Conservation (phyloP, 2,797 vertebrate species). For the Gymnothorax reevesii region DNA sequence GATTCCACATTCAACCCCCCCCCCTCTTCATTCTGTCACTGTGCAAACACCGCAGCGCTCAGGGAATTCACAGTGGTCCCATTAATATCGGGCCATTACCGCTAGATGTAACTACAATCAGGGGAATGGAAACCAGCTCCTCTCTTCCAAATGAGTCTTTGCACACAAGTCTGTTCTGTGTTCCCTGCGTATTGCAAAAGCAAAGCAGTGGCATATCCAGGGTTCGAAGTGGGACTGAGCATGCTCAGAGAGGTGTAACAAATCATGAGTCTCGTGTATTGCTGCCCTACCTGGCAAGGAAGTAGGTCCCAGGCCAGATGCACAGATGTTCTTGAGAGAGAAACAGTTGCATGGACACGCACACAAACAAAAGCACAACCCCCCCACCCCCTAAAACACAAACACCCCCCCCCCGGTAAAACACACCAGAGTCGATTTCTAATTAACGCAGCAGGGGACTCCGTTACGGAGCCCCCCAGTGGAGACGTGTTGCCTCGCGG, state of each 20-base stretch:
- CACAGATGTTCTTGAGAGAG: not conserved
- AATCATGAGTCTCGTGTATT: not conserved
- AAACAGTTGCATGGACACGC: not conserved
- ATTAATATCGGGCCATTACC: not conserved
- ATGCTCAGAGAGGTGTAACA: not conserved
- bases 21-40: not conserved
- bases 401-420: slow-evolving; percentile 27
- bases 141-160: not conserved
- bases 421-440: slow-evolving; percentile 63
- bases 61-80: not conserved
- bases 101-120: not conserved
- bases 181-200: not conserved
- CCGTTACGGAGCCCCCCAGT: slow-evolving; percentile 24
- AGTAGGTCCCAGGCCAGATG: not conserved
- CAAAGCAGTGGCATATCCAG: not conserved
- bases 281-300: not conserved
- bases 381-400: not conserved
- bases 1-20: not conserved
- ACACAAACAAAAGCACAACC: slow-evolving; percentile 15
- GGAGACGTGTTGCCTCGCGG: slow-evolving; percentile 20
- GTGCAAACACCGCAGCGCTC: not conserved
- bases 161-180: not conserved
- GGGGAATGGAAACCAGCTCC: not conserved
- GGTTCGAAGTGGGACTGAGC: too few species aligned
- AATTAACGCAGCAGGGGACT: slow-evolving; percentile 64